These are phyloP conservation scores for Megaceryle torquata DNA, from an alignment of 2,113 vertebrate species.

Conservation along the genomic window DNA sequence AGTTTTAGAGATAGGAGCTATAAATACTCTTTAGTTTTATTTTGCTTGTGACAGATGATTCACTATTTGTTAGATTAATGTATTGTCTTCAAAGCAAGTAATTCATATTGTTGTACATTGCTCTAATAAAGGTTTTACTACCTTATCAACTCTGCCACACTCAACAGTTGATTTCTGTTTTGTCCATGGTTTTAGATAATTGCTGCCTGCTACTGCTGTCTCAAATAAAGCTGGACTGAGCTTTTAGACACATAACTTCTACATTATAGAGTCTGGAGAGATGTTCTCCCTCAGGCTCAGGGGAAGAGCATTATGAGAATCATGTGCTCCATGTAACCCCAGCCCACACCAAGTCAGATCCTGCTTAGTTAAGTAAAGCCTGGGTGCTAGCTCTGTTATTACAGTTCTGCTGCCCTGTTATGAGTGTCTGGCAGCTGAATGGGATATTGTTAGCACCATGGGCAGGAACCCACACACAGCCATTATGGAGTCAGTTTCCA, in stretches of 20 bases:
- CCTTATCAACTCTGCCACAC: neutral
- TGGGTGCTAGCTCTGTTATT: neutral
- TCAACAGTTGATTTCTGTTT: neutral
- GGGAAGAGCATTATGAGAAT: accelerated
- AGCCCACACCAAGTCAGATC: neutral
- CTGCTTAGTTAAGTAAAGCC: neutral
- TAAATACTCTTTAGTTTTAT: neutral
- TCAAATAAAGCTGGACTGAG: neutral
- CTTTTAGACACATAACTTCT: neutral
- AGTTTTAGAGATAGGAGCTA: neutral
- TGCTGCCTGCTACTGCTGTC: neutral
- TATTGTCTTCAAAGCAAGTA: neutral
- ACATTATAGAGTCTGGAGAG: neutral
- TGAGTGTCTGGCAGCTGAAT: accelerated
- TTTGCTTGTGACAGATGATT: neutral
- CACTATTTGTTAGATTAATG: neutral
- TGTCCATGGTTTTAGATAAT: neutral
- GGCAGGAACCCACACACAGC: neutral
- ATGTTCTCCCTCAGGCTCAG: neutral
- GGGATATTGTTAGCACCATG: neutral
- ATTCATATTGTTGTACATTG: neutral
- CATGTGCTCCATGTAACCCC: neutral
- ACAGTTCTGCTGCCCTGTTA: neutral
- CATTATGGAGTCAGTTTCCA: neutral
- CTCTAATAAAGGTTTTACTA: neutral